Evolutionary conservation across 2,888 invertebrate species (phyloP).

Genomic region (Morpho achilles): DNA sequence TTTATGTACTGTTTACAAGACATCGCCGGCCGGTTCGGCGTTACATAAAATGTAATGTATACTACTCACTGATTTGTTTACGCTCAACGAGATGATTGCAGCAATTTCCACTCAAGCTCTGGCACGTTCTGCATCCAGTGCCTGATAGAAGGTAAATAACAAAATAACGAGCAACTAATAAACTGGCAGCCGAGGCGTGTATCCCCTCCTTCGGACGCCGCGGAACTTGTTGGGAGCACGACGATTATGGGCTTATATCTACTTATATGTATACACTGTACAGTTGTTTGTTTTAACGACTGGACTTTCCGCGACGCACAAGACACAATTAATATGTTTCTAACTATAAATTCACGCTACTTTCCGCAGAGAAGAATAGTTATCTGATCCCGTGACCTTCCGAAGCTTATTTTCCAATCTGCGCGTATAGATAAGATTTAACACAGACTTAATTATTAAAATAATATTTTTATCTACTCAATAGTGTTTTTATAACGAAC

Average conservation of each 20-base stretch:
- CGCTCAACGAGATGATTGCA: slow-evolving; percentile 75
- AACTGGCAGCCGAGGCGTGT: slow-evolving; percentile 39
- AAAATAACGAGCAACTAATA: slow-evolving; percentile 21
- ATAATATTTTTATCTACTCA: too few species aligned
- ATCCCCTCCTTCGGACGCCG: slow-evolving; percentile 46
- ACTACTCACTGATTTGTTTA: slow-evolving; percentile 75
- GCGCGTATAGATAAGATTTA: too few species aligned
- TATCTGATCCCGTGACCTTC: too few species aligned
- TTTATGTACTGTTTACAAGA: background rate
- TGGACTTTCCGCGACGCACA: slow-evolving; percentile 19
- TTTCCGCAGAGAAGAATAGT: too few species aligned
- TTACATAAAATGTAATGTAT: slow-evolving; percentile 50
- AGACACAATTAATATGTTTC: background rate
- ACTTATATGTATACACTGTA: slow-evolving; percentile 10
- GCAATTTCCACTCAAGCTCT: slow-evolving; percentile 59
- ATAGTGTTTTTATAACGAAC: too few species aligned
- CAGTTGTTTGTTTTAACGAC: slow-evolving; percentile 14
- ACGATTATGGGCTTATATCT: slow-evolving; percentile 46
- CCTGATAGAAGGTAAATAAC: slow-evolving; percentile 33
- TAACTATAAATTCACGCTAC: background rate
- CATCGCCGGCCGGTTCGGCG: slow-evolving; percentile 30
- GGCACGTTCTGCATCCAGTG: slow-evolving; percentile 62
- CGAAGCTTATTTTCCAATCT: too few species aligned
- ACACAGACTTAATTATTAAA: too few species aligned
- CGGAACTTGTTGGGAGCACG: slow-evolving; percentile 53